A percentile compares a stretch with the other conserved stretches of the same genome.
These are phyloP conservation scores for Phenganax stokvisi DNA, from an alignment of 92 coral and sea anemone species.

Conservation along the genomic window DNA sequence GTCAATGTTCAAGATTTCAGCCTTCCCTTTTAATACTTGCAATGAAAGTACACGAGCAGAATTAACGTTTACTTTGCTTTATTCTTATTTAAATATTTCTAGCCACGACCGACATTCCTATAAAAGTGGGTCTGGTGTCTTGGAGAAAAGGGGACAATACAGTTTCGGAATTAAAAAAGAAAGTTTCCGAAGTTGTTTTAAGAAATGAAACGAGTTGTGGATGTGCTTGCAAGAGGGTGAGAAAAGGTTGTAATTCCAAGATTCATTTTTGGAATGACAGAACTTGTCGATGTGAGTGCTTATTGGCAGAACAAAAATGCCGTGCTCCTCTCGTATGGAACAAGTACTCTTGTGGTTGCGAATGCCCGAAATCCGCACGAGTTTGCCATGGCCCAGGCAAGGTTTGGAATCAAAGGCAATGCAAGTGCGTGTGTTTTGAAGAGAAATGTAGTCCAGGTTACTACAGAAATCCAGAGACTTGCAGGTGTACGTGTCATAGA, in stretches of 20 bases:
- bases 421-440: constrained; percentile 21
- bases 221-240: constrained; percentile 23
- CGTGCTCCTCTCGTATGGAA: constrained; percentile 13
- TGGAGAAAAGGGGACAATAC: constrained; percentile 33
- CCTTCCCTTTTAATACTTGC: too few species aligned
- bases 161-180: constrained; percentile 18
- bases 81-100: not conserved
- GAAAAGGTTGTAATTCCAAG: constrained; percentile 29
- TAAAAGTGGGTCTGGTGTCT: constrained; percentile 25
- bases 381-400: constrained; percentile 36
- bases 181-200: constrained; percentile 10
- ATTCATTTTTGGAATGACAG: constrained; percentile 21
- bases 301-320: not conserved
- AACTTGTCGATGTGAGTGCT: constrained; percentile 35
- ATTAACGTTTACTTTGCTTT: not conserved
- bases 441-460: constrained; percentile 33
- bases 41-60: not conserved
- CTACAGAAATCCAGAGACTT: constrained; percentile 38
- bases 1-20: too few species aligned
- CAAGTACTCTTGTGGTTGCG: constrained; percentile 27
- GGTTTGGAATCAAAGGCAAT: constrained; percentile 35
- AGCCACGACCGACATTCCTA: constrained; percentile 8
- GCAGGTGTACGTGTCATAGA: constrained; percentile 31
- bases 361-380: constrained; percentile 18
- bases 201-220: constrained; percentile 22